phyloP scores from a whole-genome alignment of 53 echinoderm and acorn worm genomes.

The Glandiceps talaboti region DNA sequence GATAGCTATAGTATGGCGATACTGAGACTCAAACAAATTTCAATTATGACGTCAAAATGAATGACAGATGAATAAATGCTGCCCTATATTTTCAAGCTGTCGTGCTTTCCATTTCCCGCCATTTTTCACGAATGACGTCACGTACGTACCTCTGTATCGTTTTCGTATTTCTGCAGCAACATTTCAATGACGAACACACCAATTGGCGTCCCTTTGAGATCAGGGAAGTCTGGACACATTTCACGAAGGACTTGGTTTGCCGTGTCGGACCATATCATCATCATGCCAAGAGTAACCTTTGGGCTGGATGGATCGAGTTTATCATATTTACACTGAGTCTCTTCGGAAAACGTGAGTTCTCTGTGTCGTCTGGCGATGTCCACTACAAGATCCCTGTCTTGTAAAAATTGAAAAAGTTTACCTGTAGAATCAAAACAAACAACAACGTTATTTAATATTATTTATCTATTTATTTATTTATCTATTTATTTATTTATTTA shows the following conservation, averaged over 20 bases:
- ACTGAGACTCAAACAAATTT: no score
- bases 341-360: neutral
- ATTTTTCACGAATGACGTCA: no score
- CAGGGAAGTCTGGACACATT: neutral
- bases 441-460: neutral
- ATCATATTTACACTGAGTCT: neutral
- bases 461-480: no score
- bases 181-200: neutral
- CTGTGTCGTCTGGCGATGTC: neutral
- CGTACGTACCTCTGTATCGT: neutral
- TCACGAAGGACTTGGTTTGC: neutral
- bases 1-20: no score
- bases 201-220: neutral
- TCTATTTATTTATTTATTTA: no score
- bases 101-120: no score
- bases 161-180: neutral
- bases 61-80: no score
- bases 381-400: neutral
- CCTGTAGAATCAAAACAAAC: neutral
- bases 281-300: neutral
- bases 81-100: no score
- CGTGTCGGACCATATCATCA: neutral
- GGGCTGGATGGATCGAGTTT: neutral
- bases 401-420: neutral
- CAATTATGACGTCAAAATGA: no score